Base-by-base conservation (phyloP, 2,113 vertebrate species). In the Oceanodroma tethys region DNA sequence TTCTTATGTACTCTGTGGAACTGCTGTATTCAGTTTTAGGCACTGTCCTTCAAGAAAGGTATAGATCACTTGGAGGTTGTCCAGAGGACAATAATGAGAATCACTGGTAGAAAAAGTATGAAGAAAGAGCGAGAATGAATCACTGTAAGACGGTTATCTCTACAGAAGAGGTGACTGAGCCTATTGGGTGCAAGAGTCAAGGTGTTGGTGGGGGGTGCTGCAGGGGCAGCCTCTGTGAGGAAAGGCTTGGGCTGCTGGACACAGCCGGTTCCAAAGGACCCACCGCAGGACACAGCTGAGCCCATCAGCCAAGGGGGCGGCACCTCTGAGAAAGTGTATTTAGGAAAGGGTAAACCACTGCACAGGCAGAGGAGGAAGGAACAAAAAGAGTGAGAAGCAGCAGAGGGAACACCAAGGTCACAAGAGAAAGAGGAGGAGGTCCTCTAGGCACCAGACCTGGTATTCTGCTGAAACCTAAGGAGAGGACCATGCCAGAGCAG, bases 141-240 rank as follows among this genome's bases (percentile, higher is more conserved):
- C 26, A 65, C 40, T 56, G 3, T 13, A 55, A 70, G 36, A 52
- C 21, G 34, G 26, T 40, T 80, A 29, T 50, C 22, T 38, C 48
- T 52, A 42, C 9, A n/a, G 45, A 59, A 65, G 50, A 47, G 14
- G 13, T 78, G 50, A 47, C 22, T 56, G 26, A 73, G 11, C 32
- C 52, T 25, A 34, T 10, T 8, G 5, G 27, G 47, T 53, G 62
- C n/a, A 72, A 47, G 21, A 83, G 21, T 26, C 16, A 58, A 66
- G 22, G 23, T n/a, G 34, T 1, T 66, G 65, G 38, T 2, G 3
- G 25, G 3, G 0, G 9, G 0, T 59, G 32, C 13, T 45, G 21
- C 29, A 70, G 14, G 21, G 30, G 16, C 48, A 11, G 9, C 5
- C 29, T 86, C 42, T 25, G 8, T 71, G 21, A 80, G 26, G n/a